Evolutionary conservation across 2,113 vertebrate species (phyloP).

Genomic region (Carassius gibelio): DNA sequence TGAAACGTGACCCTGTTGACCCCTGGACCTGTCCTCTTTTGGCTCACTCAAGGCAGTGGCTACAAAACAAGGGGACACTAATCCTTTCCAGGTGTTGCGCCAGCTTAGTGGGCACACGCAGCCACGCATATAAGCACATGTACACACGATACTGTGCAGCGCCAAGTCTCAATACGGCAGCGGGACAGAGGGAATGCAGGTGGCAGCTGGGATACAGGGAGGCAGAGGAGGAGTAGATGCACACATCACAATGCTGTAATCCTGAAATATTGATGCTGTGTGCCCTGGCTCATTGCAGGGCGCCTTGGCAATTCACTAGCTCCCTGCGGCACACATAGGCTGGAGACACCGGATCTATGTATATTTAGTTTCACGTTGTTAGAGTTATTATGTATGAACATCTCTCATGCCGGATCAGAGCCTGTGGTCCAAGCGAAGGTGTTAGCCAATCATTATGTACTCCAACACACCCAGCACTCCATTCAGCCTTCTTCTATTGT

Average conservation of each 20-base stretch:
- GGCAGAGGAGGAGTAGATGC: background rate
- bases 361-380: constrained; percentile 34
- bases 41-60: constrained; percentile 41
- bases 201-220: constrained; percentile 53
- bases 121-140: background rate
- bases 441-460: constrained; percentile 13
- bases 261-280: constrained; percentile 63
- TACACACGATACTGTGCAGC: constrained; percentile 20
- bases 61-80: constrained; percentile 64
- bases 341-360: constrained; percentile 42
- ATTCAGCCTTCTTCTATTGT: constrained; percentile 72
- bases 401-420: constrained; percentile 22
- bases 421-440: constrained; percentile 32
- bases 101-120: constrained; percentile 47
- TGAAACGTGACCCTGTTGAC: constrained; percentile 57
- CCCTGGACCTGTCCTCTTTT: constrained; percentile 46
- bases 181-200: constrained; percentile 49
- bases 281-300: constrained; percentile 42
- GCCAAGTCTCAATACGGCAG: constrained; percentile 11
- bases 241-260: constrained; percentile 56
- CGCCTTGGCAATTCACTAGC: constrained; percentile 50
- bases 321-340: constrained; percentile 40
- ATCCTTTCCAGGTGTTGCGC: constrained; percentile 61
- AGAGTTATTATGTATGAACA: constrained; percentile 39
- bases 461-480: constrained; percentile 51